phyloP scores from a whole-genome alignment of 2,797 vertebrate genomes.

The Chiloscyllium punctatum region DNA sequence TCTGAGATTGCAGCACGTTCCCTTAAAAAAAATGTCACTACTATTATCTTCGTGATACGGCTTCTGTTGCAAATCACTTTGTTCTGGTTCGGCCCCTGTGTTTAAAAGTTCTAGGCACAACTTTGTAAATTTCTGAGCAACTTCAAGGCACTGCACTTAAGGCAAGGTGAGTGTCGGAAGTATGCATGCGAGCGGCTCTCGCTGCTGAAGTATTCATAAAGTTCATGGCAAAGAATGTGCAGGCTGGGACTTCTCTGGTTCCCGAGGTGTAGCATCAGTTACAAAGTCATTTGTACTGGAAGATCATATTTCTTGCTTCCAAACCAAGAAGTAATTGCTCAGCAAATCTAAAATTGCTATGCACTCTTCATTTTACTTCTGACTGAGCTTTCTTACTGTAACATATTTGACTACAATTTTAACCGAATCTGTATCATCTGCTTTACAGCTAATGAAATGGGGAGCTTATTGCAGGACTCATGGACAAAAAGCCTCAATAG shows the following conservation, averaged over 20 bases:
- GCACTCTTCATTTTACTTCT: not conserved
- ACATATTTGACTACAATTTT: not conserved
- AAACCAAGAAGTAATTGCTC: not conserved
- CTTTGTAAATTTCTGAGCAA: too few species aligned
- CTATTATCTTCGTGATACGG: not conserved
- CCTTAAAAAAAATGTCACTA: not conserved
- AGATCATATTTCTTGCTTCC: not conserved
- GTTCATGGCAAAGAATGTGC: not conserved
- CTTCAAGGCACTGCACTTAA: not conserved
- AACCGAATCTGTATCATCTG: not conserved
- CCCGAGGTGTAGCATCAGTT: not conserved
- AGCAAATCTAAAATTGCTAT: not conserved
- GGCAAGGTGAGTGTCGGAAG: not conserved
- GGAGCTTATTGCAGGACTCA: not conserved
- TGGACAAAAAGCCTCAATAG: not conserved
- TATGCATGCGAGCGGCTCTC: not conserved
- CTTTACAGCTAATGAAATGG: too few species aligned
- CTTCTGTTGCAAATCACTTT: not conserved
- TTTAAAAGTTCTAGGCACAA: not conserved
- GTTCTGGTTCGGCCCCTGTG: not conserved
- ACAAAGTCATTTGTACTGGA: not conserved
- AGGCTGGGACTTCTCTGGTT: too few species aligned
- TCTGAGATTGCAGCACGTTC: not conserved
- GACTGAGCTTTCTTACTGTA: not conserved
- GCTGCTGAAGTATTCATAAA: not conserved